A percentile compares a stretch with the other conserved stretches of the same genome.
Evolutionary conservation across 1,140 invertebrate genomes (phyloP).

Genomic region (Mesaphorura yosii): DNA sequence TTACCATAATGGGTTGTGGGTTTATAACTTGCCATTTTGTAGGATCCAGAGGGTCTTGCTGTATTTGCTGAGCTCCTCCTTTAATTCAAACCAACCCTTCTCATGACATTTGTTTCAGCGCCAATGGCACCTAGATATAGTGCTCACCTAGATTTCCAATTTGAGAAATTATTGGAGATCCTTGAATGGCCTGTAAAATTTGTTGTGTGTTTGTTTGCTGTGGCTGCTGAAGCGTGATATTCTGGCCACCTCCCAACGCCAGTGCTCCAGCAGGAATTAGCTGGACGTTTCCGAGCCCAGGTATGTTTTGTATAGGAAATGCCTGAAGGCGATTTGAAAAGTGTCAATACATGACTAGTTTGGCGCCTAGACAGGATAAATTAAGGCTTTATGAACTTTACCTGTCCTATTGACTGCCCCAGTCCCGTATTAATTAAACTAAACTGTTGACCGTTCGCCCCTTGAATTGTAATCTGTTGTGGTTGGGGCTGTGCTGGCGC

Average conservation of each 20-base stretch:
- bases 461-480: constrained; percentile 34
- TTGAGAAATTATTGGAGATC: constrained; percentile 18
- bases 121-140: too few species aligned
- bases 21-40: constrained; percentile 66
- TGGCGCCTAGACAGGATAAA: too few species aligned
- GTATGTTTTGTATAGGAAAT: constrained; percentile 55
- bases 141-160: constrained; percentile 17
- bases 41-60: constrained; percentile 63
- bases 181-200: constrained; percentile 27
- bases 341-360: too few species aligned
- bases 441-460: constrained; percentile 47
- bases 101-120: too few species aligned
- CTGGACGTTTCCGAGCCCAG: constrained; percentile 63
- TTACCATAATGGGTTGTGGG: constrained; percentile 23
- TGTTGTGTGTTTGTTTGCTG: constrained; percentile 36
- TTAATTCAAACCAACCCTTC: too few species aligned
- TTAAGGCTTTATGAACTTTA: too few species aligned
- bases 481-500: constrained; percentile 33
- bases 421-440: constrained; percentile 54
- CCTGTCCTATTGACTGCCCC: constrained; percentile 30
- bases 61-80: constrained; percentile 38
- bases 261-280: constrained; percentile 48
- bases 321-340: constrained; percentile 40
- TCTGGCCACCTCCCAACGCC: constrained; percentile 29
- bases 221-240: constrained; percentile 24